A percentile compares a stretch with the other conserved stretches of the same genome.
These are phyloP conservation scores for Drosophila stalkeri DNA, from an alignment of 2,888 invertebrate genomes.

Conservation along the genomic window DNA sequence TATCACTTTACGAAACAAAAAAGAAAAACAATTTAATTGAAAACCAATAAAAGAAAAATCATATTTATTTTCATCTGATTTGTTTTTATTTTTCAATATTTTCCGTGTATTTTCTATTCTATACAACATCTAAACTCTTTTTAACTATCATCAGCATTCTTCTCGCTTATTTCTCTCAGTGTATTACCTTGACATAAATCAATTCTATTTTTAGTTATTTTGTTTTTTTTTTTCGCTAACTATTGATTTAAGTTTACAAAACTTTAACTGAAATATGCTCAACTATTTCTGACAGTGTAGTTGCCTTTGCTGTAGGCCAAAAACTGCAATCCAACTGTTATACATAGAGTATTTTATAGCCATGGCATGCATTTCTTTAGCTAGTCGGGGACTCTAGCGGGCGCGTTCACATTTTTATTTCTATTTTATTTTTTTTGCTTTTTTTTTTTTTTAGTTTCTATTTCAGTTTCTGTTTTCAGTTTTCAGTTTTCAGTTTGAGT, in stretches of 20 bases:
- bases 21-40: too few relatives aligned
- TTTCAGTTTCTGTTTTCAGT: conserved; percentile 33
- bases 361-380: conserved; percentile 69
- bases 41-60: too few relatives aligned
- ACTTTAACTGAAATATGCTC: not conserved
- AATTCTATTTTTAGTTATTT: not conserved
- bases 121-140: too few relatives aligned
- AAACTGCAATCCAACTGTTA: conserved; percentile 57
- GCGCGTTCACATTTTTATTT: conserved; percentile 35
- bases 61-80: too few relatives aligned
- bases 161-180: not conserved
- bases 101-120: not conserved
- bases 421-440: conserved; percentile 28
- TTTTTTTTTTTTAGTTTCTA: conserved; percentile 58
- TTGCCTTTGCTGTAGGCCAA: conserved; percentile 40
- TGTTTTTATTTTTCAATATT: not conserved
- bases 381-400: conserved; percentile 34
- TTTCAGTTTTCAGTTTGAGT: conserved; percentile 44
- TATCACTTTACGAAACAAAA: too few relatives aligned
- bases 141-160: not conserved
- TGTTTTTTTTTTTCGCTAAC: not conserved
- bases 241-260: conserved; percentile 4
- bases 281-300: conserved; percentile 15
- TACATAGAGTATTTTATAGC: conserved; percentile 62
- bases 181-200: not conserved